Base-by-base conservation (phyloP, 2,797 vertebrate genomes). In the Sebastes oblongus region DNA sequence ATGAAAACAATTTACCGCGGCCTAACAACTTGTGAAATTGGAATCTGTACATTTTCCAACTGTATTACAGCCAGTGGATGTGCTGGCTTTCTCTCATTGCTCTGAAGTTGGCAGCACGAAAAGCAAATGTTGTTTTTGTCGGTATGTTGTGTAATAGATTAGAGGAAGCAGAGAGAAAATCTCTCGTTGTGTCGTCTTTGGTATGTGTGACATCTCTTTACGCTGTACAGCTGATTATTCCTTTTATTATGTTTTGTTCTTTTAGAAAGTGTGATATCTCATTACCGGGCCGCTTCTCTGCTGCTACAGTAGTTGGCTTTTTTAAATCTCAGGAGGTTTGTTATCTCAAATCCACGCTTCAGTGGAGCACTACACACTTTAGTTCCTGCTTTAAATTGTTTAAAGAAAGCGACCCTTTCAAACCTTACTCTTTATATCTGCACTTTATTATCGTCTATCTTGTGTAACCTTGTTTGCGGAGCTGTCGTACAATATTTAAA, bases 1-100 rank as follows among this genome's bases (percentile, higher is more conserved):
- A 83, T 88, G 83, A 80, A 89, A 93, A 91, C 87, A 88, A 93
- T 88, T 91, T 89, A 61, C 78, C 16, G 77, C 75, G 20, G 69
- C 64, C 81, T 87, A 92, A 92, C 89, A 91, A 88, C 86, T 94
- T 89, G 83, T 89, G 88, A 91, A 93, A 93, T 87, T 86, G 86
- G 79, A 88, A 80, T 83, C 76, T 84, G 89, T 79, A 46, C 54
- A 66, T 91, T 76, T 70, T 85, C 85, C 91, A 83, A 84, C 85
- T 87, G 82, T 77, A 81, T 79, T 85, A 46, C 67, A 77, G 88
- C 93, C 83, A 88, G 81, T 80, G 77, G 84, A 88, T 78, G 72
- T 79, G 68, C 82, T 80, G 84, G 83, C 82, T 86, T 62, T 22
- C 59, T 76, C 64, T 82, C 75, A 59, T 30, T 34, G 84, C 79